Evolutionary conservation across 2,888 invertebrate species (phyloP).

Genomic region (Dynastes grantii): DNA sequence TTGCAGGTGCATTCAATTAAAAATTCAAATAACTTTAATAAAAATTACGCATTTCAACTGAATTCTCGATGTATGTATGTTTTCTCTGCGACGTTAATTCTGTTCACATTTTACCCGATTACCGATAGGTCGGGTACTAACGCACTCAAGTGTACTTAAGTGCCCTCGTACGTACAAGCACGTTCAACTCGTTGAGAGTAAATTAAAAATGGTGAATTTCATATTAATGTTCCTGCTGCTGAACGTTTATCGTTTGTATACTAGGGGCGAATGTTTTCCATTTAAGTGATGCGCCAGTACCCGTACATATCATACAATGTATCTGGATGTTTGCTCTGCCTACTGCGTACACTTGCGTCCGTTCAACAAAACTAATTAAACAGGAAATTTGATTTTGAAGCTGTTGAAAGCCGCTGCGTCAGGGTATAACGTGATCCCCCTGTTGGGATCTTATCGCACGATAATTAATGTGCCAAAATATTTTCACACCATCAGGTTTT

Average conservation of each 20-base stretch:
- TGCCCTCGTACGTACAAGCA: background rate
- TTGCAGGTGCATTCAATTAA: no score
- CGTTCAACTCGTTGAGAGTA: constrained; percentile 1
- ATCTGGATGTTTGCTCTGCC: background rate
- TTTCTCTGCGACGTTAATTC: no score
- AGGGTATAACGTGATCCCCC: background rate
- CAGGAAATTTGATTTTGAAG: constrained; percentile 44
- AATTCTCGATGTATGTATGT: no score
- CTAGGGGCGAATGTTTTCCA: no score
- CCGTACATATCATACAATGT: background rate
- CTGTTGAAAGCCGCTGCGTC: background rate
- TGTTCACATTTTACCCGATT: background rate
- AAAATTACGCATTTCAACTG: no score
- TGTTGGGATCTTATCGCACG: background rate
- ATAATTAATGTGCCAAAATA: background rate
- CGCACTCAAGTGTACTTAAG: background rate
- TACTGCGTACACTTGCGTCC: constrained; percentile 9
- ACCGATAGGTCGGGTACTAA: background rate
- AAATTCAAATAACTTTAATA: no score
- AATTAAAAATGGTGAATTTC: constrained; percentile 10
- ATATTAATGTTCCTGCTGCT: constrained; percentile 8
- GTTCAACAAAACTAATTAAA: constrained; percentile 43
- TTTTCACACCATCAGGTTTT: no score
- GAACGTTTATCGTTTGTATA: background rate
- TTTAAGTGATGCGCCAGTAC: background rate